Base-by-base conservation (phyloP, 2,797 vertebrate species). In the Austrolebias charrua region DNA sequence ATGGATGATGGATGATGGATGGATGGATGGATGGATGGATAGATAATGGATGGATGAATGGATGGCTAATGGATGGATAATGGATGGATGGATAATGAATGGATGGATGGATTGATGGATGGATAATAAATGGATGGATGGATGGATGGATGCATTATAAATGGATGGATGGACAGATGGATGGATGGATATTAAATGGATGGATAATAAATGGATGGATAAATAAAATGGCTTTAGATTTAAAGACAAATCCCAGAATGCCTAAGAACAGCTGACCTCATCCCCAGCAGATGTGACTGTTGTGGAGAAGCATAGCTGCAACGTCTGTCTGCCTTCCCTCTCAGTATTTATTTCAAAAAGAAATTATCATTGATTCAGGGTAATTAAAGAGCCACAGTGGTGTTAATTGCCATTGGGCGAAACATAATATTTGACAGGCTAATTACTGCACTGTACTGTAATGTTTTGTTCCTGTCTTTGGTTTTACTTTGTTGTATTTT, bases 181-280 rank as follows among this genome's bases (percentile, higher is more conserved):
- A 24, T 24, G 24, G 24, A 24, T 24, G 24, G n/a, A n/a, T n/a
- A n/a, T n/a, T n/a, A n/a, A n/a, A n/a, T n/a, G n/a, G n/a, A n/a
- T n/a, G n/a, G n/a, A n/a, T n/a, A n/a, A n/a, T n/a, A n/a, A n/a
- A n/a, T n/a, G n/a, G 24, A 24, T 24, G 24, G 24, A 24, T 24
- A 24, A 24, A 24, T 24, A 24, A 24, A 24, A 24, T 24, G 24
- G 24, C 24, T 24, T 67, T 78, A 49, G 81, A 84, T 63, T 64
- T 63, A 57, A 60, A 29, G 55, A 52, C 31, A 1, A 0, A 58
- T 62, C 54, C 40, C 49, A 53, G 47, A 64, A 54, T 73, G 63
- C 52, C 71, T 44, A 75, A 70, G 50, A 64, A 63, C 47, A 50
- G 71, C 45, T 4, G 9, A 61, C 18, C 57, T 59, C 19, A 56